phyloP scores from a whole-genome alignment of 2,113 vertebrate genomes.

The Phylloscopus trochiloides region DNA sequence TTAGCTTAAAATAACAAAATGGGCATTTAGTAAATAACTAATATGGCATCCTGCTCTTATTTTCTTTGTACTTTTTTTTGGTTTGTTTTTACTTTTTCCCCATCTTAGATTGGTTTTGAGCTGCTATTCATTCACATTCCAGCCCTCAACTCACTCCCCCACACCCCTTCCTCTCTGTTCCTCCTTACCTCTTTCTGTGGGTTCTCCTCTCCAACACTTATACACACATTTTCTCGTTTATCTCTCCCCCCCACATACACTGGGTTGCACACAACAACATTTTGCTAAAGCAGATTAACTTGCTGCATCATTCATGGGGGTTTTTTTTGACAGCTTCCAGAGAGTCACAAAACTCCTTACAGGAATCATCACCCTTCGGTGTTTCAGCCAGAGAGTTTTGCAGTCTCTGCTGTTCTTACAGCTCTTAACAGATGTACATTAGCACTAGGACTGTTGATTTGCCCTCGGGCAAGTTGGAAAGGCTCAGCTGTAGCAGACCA shows the following conservation, averaged over 20 bases:
- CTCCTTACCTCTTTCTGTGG: neutral
- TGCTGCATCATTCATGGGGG: neutral
- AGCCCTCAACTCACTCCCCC: neutral
- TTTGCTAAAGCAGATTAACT: neutral
- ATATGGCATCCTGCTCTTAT: too few relatives aligned
- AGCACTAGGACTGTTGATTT: neutral
- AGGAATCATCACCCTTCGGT: neutral
- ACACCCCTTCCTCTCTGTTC: neutral
- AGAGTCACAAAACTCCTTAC: neutral
- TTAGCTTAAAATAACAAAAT: neutral
- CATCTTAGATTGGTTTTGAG: neutral
- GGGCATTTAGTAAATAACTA: neutral
- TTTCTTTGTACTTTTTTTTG: neutral
- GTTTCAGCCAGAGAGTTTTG: neutral
- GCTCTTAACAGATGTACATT: neutral
- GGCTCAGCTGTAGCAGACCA: neutral
- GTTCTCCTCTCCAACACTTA: neutral
- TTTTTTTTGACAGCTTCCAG: neutral
- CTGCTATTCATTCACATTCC: neutral
- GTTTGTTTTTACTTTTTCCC: neutral
- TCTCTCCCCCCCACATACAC: neutral
- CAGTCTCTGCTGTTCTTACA: neutral
- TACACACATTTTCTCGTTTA: rapidly evolving
- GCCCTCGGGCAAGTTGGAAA: neutral
- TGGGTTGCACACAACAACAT: neutral